These are phyloP conservation scores for Mercenaria mercenaria DNA, from an alignment of 1,140 invertebrate species.

Conservation along the genomic window DNA sequence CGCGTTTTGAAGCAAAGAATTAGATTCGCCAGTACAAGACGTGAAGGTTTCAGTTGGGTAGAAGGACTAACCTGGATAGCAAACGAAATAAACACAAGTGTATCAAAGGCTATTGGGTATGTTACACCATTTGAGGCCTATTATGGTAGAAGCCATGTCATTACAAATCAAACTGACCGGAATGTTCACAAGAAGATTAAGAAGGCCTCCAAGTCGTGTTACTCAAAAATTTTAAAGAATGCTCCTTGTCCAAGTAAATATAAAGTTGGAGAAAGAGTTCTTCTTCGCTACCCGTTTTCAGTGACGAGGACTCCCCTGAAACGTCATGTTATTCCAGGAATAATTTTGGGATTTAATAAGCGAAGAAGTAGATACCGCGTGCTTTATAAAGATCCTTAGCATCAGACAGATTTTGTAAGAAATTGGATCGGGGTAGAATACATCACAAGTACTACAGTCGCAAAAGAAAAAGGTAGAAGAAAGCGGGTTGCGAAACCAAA, in stretches of 20 bases:
- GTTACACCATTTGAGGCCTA: conserved; percentile 14
- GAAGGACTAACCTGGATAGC: not conserved
- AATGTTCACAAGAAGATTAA: not conserved
- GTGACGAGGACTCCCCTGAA: not conserved
- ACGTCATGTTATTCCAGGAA: not conserved
- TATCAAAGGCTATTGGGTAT: not conserved
- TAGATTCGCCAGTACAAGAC: not conserved
- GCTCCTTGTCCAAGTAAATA: not conserved
- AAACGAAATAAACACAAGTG: conserved; percentile 16
- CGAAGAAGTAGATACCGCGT: not conserved
- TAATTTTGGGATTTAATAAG: not conserved
- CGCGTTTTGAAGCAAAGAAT: conserved; percentile 1
- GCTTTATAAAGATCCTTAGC: not conserved
- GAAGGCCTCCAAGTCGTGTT: not conserved
- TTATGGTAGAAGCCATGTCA: not conserved
- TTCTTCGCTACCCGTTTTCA: not conserved
- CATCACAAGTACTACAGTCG: not conserved
- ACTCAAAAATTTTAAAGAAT: not conserved
- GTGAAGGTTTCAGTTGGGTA: conserved; percentile 42
- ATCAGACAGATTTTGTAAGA: not conserved
- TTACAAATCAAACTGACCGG: not conserved
- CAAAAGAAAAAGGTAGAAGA: not conserved
- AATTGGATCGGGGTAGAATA: not conserved
- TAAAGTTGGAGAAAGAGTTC: conserved; percentile 19
- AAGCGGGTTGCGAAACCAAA: not conserved